Percentiles rank a stretch among this genome's conserved stretches.
Evolutionary conservation across 2,113 vertebrate genomes (phyloP).

Genomic region (Chloebia gouldiae): DNA sequence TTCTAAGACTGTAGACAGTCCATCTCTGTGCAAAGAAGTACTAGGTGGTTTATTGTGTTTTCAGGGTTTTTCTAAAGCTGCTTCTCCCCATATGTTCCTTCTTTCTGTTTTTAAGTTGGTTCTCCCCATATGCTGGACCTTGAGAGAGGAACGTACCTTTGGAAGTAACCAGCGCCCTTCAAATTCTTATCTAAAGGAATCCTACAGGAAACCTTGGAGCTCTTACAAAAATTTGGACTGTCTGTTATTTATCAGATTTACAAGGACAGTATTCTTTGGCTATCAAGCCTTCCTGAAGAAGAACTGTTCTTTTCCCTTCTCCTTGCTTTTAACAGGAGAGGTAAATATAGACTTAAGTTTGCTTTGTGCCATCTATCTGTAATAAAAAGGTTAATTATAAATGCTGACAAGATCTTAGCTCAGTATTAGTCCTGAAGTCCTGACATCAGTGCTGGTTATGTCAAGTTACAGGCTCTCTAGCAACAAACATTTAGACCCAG

Average conservation of each 20-base stretch:
- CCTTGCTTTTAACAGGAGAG: constrained; percentile 1
- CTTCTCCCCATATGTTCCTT: not conserved
- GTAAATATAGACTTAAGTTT: constrained; percentile 3
- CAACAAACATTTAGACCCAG: constrained; percentile 41
- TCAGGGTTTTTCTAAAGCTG: not conserved
- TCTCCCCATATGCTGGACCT: constrained; percentile 16
- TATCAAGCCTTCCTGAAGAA: constrained; percentile 24
- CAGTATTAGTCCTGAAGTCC: not conserved
- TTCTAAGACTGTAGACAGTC: not conserved
- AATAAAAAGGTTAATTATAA: constrained; percentile 22
- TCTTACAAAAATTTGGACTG: constrained; percentile 51
- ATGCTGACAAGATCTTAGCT: constrained; percentile 19
- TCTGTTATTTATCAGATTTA: constrained; percentile 59
- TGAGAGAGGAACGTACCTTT: constrained; percentile 40
- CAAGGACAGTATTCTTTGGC: constrained; percentile 59
- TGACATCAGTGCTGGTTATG: constrained; percentile 38
- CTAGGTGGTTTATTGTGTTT: not conserved
- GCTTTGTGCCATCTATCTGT: not conserved
- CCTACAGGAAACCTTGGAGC: constrained; percentile 63
- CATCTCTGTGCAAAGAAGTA: not conserved
- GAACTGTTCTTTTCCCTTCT: not conserved
- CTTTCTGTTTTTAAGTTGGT: not conserved
- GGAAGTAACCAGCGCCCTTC: constrained; percentile 37
- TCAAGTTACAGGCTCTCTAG: constrained; percentile 40
- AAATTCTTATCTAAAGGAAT: constrained; percentile 69